phyloP scores from a whole-genome alignment of 2,888 invertebrate species.

The Gandaritis pyraliata region DNA sequence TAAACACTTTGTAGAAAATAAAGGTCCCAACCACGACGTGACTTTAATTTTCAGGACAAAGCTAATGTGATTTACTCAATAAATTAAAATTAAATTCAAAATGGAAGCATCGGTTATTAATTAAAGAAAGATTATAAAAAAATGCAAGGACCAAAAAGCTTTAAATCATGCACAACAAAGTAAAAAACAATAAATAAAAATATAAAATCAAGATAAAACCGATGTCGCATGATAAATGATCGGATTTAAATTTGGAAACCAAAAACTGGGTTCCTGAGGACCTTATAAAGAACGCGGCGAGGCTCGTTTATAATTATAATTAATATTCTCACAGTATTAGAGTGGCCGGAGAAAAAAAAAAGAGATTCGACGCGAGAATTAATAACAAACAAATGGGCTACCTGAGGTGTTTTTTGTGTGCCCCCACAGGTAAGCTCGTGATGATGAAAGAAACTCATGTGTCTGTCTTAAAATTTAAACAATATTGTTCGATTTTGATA shows the following conservation, averaged over 20 bases:
- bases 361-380: conserved; percentile 82
- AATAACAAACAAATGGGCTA: conserved; percentile 85
- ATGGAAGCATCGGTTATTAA: conserved; percentile 28
- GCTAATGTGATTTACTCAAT: conserved; percentile 16
- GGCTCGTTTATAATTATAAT: conserved; percentile 83
- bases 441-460: conserved; percentile 80
- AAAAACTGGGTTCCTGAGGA: conserved; percentile 70
- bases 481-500: conserved; percentile 79
- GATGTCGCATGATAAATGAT: conserved; percentile 83
- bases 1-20: too few relatives aligned
- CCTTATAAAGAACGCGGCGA: conserved; percentile 77
- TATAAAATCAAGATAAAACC: conserved; percentile 73
- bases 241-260: conserved; percentile 80
- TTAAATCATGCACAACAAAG: conserved; percentile 50
- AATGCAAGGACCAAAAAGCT: conserved; percentile 36
- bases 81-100: conserved; percentile 17
- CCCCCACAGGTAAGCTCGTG: conserved; percentile 77
- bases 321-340: conserved; percentile 84
- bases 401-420: conserved; percentile 82
- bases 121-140: conserved; percentile 29
- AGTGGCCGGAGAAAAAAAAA: conserved; percentile 78
- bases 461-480: conserved; percentile 80
- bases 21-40: neutral
- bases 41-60: neutral
- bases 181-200: conserved; percentile 50